Percentiles rank a stretch among this genome's conserved stretches.
phyloP scores from a whole-genome alignment of 2,797 vertebrate species.

The Periophthalmus magnuspinnatus region DNA sequence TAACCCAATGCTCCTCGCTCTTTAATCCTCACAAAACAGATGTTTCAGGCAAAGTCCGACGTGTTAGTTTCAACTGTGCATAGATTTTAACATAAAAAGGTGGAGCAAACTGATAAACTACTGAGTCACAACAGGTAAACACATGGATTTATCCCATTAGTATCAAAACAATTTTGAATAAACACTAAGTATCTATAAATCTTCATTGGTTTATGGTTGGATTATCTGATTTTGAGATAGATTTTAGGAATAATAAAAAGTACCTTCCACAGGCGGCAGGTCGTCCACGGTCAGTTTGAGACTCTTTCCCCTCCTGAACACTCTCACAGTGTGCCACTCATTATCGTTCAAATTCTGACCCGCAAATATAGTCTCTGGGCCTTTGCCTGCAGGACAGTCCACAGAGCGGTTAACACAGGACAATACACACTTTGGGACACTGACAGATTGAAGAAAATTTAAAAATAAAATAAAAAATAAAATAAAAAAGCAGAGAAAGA shows the following conservation, averaged over 20 bases:
- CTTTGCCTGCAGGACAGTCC: constrained; percentile 99
- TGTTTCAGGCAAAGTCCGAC: no score
- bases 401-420: constrained; percentile 80
- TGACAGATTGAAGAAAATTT: constrained; percentile 31
- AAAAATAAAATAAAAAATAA: no score
- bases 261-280: constrained; percentile 93
- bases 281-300: constrained; percentile 98
- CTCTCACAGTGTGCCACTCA: constrained; percentile 98
- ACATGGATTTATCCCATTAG: not conserved
- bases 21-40: no score
- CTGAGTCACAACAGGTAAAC: not conserved
- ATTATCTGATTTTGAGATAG: no score
- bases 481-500: constrained; percentile 25
- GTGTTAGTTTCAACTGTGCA: not conserved
- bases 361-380: constrained; percentile 97
- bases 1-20: no score
- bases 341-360: constrained; percentile 99
- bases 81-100: not conserved
- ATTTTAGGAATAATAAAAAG: constrained; percentile 46
- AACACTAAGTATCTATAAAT: not conserved
- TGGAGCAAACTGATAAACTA: not conserved
- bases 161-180: not conserved
- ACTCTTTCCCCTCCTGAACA: constrained; percentile 95
- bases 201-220: not conserved
- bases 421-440: constrained; percentile 42